Evolutionary conservation across 2,113 vertebrate genomes (phyloP), one percentile per base, ranked within the genome.

Genomic region (Toxotes jaculatrix): DNA sequence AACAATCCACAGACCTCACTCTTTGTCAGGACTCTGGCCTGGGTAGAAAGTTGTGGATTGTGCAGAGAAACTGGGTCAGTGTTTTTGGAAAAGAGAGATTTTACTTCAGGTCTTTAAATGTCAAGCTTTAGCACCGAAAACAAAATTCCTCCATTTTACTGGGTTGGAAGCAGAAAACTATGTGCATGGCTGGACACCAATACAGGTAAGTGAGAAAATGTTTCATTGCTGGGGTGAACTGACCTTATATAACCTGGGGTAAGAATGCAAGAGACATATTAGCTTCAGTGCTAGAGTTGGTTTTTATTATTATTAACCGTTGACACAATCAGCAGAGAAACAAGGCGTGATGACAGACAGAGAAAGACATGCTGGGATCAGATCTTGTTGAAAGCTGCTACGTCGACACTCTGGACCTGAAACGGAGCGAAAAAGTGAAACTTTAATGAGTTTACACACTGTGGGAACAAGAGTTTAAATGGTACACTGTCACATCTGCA

Each of bases 361-460:
- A 62, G 21, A 40, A 17, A 74, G 66, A 66, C 36, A 3, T 4
- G 1, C 13, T 19, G 16, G 62, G 57, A 59, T 94, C 87, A 94
- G 84, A 94, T 94, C 87, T 94, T 94, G 87, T 94, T 94, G 88
- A 94, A 94, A 4, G 93, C 93, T 21, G 93, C 93, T 13, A 93
- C 89, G 9, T 93, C 93, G 32, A 95, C 93, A 61, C 93, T 94
- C 87, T 93, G 93, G 79, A 94, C 95, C 98, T 99, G 95, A 3
- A 95, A 95, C 0, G 32, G 55, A 84, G 45, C 32, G 68, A 68
- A 77, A 55, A 57, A 2, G 32, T 67, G 9, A n/a, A n/a, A 64
- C 7, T 8, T 47, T 0, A 3, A 65, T 57, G 16, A 40, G 53
- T 45, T 61, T 45, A 51, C 5, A 23, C 2, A 51, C 11, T 43